A percentile compares a stretch with the other conserved stretches of the same genome.
These are phyloP conservation scores for Neotoxoptera formosana DNA, from an alignment of 1,140 invertebrate species.

Conservation along the genomic window DNA sequence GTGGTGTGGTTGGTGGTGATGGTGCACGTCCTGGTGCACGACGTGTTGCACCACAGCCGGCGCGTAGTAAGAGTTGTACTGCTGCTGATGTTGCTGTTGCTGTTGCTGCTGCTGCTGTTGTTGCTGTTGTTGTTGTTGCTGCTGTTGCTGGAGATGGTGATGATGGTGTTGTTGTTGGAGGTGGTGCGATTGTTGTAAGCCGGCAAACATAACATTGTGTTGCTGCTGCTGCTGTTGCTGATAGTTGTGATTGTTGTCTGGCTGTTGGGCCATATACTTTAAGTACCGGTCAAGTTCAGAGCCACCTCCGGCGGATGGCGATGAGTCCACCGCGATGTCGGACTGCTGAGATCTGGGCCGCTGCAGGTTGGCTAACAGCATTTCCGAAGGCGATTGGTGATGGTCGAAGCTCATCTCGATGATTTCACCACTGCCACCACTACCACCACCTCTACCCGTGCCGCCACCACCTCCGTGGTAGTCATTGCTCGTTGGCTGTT, in stretches of 20 bases:
- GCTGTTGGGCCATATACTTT: constrained; percentile 65
- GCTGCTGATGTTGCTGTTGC: constrained; percentile 59
- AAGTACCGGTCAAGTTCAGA: constrained; percentile 73
- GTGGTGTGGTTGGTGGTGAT: constrained; percentile 48
- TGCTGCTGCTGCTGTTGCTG: constrained; percentile 61
- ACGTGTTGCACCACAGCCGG: constrained; percentile 35
- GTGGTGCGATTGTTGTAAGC: constrained; percentile 42
- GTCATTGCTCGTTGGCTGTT: constrained; percentile 20
- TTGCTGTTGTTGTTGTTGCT: constrained; percentile 24
- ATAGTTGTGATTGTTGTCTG: constrained; percentile 61
- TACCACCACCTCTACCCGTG: constrained; percentile 59
- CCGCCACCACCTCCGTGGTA: not conserved
- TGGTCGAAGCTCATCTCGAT: constrained; percentile 41
- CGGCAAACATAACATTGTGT: constrained; percentile 45
- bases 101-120: constrained; percentile 55
- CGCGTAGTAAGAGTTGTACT: constrained; percentile 47
- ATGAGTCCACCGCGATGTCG: not conserved
- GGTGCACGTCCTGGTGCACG: not conserved
- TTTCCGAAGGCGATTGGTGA: constrained; percentile 49
- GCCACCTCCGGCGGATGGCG: constrained; percentile 59
- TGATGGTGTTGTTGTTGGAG: constrained; percentile 61
- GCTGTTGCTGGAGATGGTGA: constrained; percentile 52
- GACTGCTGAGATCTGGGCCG: constrained; percentile 56
- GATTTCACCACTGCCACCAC: constrained; percentile 57
- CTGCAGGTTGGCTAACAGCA: constrained; percentile 42